Base-by-base conservation (phyloP, 2,113 vertebrate species). In the Polyodon spathula region DNA sequence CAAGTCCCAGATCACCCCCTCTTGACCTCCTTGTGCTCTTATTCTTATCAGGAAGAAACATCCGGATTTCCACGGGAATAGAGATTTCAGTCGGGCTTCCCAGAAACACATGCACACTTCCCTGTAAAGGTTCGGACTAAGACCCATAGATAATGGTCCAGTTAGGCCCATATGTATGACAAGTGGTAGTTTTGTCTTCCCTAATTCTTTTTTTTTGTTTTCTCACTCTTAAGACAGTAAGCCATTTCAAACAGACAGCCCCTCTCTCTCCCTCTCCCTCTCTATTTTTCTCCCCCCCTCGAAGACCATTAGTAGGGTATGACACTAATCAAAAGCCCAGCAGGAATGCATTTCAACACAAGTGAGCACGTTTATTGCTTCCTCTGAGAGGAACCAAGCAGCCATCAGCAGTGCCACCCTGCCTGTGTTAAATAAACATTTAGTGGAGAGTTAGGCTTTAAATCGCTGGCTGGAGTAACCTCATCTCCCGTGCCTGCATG, bases 331-430 rank as follows among this genome's bases (percentile, higher is more conserved):
- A 90, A 76, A 81, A 70, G 78, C 71, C 67, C 66, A 69, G 71
- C 71, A 76, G 73, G 76, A 69, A 76, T 63, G 75, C 44, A 79
- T 84, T 88, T 84, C 83, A 79, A 87, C 76, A 77, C 79, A 81
- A 89, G 84, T 60, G 66, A 74, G 78, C 74, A 81, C 84, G 60
- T 92, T 94, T 92, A 94, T 83, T 83, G 91, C 88, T 92, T 94
- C 92, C 91, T 90, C 82, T 86, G 77, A 71, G 82, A 90, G 92
- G 89, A 93, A 94, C 88, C 80, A 82, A 86, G 83, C 82, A 74
- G 78, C 84, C 80, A 69, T 81, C 61, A 70, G 67, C 71, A 71
- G 78, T 77, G 52, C 71, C 42, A 61, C 82, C 79, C 81, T 84
- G 84, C 89, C 83, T 87, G 86, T 73, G 74, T 84, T 75, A 83